Evolutionary conservation across 2,888 invertebrate genomes (phyloP).

Genomic region (Resseliella maxima): DNA sequence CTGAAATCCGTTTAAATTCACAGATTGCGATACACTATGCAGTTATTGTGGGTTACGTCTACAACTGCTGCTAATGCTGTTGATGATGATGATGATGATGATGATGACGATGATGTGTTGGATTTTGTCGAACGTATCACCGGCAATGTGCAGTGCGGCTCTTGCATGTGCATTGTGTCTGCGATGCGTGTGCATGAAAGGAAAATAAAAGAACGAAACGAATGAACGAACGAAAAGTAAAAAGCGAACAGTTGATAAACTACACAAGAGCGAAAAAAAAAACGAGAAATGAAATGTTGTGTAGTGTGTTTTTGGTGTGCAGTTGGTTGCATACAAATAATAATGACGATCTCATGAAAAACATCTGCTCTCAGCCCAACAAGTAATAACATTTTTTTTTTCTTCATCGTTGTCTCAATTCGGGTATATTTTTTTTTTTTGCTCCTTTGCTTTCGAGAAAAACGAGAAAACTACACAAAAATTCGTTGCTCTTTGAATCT

Average conservation of each 20-base stretch:
- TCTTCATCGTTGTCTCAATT: conserved; percentile 19
- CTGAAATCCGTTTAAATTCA: conserved; percentile 43
- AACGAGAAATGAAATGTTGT: not conserved
- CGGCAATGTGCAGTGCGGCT: conserved; percentile 18
- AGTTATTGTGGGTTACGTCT: conserved; percentile 45
- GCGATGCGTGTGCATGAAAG: not conserved
- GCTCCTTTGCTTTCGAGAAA: not conserved
- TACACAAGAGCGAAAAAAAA: no score
- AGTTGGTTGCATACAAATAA: conserved; percentile 49
- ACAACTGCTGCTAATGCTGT: not conserved
- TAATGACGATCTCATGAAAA: conserved; percentile 37
- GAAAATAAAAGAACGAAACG: not conserved
- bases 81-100: not conserved
- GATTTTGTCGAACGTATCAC: conserved; percentile 28
- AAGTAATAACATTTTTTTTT: conserved; percentile 10
- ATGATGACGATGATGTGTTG: conserved; percentile 36
- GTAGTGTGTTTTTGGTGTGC: conserved; percentile 24
- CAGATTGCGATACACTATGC: conserved; percentile 53
- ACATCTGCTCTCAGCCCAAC: conserved; percentile 43
- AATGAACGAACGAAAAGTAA: conserved; percentile 17
- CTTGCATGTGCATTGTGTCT: conserved; percentile 47
- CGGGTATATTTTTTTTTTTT: not conserved
- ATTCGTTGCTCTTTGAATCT: not conserved
- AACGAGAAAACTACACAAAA: not conserved
- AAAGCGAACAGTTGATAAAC: not conserved